These are phyloP conservation scores for Cladopsammia gracilis DNA, from an alignment of 64 coral and sea anemone species.

Conservation along the genomic window DNA sequence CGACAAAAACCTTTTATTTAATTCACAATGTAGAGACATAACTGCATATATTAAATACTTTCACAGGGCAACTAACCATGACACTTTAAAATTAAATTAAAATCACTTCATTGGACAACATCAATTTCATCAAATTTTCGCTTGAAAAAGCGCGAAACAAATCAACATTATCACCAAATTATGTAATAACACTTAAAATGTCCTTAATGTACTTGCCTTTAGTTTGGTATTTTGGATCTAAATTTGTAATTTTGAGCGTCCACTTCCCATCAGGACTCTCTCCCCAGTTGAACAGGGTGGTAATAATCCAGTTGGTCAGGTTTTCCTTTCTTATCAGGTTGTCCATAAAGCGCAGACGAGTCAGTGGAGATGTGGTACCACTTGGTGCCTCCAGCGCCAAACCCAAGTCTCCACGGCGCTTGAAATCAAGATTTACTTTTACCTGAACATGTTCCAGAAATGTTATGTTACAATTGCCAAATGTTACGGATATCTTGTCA, in stretches of 20 bases:
- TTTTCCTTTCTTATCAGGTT: constrained; percentile 7
- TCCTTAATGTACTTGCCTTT: no score
- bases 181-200: no score
- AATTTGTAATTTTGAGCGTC: constrained; percentile 22
- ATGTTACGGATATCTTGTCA: neutral
- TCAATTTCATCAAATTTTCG: no score
- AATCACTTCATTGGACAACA: no score
- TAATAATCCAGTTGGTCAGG: constrained; percentile 50
- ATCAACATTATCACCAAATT: no score
- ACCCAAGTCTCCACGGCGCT: constrained; percentile 11
- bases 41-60: no score
- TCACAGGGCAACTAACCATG: no score
- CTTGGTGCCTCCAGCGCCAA: constrained; percentile 36
- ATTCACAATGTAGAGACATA: no score
- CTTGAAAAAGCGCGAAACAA: no score
- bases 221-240: neutral
- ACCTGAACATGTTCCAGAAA: constrained; percentile 57
- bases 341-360: neutral
- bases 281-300: constrained; percentile 50
- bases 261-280: constrained; percentile 9
- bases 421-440: no score
- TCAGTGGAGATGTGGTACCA: constrained; percentile 36
- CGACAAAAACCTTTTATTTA: no score
- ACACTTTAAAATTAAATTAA: no score
- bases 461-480: constrained; percentile 28